These are phyloP conservation scores for Colostygia pectinataria DNA, from an alignment of 2,888 invertebrate species.

Conservation along the genomic window DNA sequence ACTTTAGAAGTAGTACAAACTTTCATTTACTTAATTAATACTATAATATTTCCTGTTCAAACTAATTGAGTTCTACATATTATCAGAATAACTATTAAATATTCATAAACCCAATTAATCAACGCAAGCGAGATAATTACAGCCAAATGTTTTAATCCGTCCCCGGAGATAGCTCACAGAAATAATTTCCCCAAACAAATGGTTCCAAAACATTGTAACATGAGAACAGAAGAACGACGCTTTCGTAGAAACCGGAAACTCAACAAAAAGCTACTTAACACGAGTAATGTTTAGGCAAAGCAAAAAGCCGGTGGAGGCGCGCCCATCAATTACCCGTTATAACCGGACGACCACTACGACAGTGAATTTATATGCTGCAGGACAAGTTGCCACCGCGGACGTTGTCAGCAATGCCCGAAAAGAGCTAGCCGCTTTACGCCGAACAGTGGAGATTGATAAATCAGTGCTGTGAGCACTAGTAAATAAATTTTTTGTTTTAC, in stretches of 20 bases:
- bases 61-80: slow-evolving; percentile 16
- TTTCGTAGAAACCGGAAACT: slow-evolving; percentile 28
- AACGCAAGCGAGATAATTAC: slow-evolving; percentile 9
- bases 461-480: background rate
- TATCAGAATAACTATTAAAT: slow-evolving; percentile 18
- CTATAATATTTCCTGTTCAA: background rate
- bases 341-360: slow-evolving; percentile 31
- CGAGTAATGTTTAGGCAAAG: slow-evolving; percentile 46
- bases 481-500: background rate
- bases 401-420: slow-evolving; percentile 12
- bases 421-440: background rate
- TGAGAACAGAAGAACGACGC: slow-evolving; percentile 20
- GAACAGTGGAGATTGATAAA: slow-evolving; percentile 1
- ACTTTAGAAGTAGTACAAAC: too few species aligned
- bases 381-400: slow-evolving; percentile 8
- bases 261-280: slow-evolving; percentile 35
- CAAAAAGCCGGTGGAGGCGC: slow-evolving; percentile 45
- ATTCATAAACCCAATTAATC: slow-evolving; percentile 20
- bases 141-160: slow-evolving; percentile 17
- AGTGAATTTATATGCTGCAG: slow-evolving; percentile 24
- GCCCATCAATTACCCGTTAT: slow-evolving; percentile 53
- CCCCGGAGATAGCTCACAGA: slow-evolving; percentile 5
- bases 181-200: slow-evolving; percentile 15
- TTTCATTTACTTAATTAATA: background rate
- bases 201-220: slow-evolving; percentile 21